These are phyloP conservation scores for Pseudomugil gertrudae DNA, from an alignment of 2,797 vertebrate genomes.

Conservation along the genomic window DNA sequence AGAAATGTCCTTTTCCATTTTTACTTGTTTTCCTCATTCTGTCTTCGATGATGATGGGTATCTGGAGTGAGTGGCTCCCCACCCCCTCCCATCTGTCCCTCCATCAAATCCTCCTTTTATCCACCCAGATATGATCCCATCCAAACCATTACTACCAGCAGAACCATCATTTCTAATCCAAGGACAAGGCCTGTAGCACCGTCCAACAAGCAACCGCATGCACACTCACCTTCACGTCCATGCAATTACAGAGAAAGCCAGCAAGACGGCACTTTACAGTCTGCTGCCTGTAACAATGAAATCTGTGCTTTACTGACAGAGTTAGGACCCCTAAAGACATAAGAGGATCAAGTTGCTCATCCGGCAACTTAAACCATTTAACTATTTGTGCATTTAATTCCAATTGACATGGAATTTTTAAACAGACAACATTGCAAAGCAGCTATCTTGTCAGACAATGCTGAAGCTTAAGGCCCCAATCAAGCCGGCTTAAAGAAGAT, in stretches of 20 bases:
- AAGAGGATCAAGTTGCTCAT: constrained; percentile 79
- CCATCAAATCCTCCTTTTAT: constrained; percentile 48
- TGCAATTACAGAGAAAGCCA: constrained; percentile 45
- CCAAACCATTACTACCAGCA: constrained; percentile 55
- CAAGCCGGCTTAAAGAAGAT: constrained; percentile 48
- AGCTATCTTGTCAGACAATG: constrained; percentile 53
- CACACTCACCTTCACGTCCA: constrained; percentile 27
- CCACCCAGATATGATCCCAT: constrained; percentile 51
- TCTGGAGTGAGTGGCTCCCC: constrained; percentile 45
- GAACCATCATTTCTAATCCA: constrained; percentile 47
- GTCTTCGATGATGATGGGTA: constrained; percentile 59
- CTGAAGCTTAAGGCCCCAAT: constrained; percentile 49
- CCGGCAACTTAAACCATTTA: constrained; percentile 82
- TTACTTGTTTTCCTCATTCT: constrained; percentile 60
- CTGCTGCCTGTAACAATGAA: constrained; percentile 68
- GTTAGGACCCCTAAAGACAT: constrained; percentile 71
- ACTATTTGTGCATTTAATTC: constrained; percentile 78
- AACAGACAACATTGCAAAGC: constrained; percentile 57
- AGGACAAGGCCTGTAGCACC: constrained; percentile 36
- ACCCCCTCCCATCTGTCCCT: constrained; percentile 34
- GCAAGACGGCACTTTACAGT: constrained; percentile 58
- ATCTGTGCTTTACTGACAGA: constrained; percentile 70
- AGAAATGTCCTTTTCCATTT: constrained; percentile 30
- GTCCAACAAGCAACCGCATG: constrained; percentile 19
- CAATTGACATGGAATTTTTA: constrained; percentile 67